A percentile compares a stretch with the other conserved stretches of the same genome.
Evolutionary conservation across 1,140 invertebrate genomes (phyloP).

Genomic region (Cephus cinctus): DNA sequence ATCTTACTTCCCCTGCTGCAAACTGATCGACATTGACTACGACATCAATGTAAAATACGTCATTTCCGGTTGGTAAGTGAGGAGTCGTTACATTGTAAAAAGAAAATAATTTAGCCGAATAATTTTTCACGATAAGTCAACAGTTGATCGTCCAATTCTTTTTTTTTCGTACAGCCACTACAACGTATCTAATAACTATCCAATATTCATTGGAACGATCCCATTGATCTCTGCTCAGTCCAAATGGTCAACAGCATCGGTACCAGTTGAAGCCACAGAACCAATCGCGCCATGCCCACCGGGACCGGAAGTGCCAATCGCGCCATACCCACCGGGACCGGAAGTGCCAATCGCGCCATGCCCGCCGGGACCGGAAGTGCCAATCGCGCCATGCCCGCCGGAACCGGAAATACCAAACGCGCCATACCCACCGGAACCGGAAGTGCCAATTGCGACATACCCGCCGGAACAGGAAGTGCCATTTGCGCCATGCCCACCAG

Average conservation of each 20-base stretch:
- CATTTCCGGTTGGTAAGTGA: slow-evolving; percentile 21
- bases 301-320: not conserved
- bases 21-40: slow-evolving; percentile 26
- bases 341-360: too few relatives aligned
- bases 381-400: too few relatives aligned
- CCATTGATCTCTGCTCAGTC: slow-evolving; percentile 9
- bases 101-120: too few relatives aligned
- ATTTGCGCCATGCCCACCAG: too few relatives aligned
- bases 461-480: too few relatives aligned
- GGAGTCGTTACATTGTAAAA: too few relatives aligned
- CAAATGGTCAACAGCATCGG: not conserved
- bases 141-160: too few relatives aligned
- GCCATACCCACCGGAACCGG: too few relatives aligned
- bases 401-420: too few relatives aligned
- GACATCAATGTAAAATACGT: slow-evolving; percentile 15
- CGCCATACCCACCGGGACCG: not conserved
- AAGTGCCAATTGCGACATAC: too few relatives aligned
- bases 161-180: slow-evolving; percentile 28
- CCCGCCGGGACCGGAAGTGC: too few relatives aligned
- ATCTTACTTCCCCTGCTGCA: slow-evolving; percentile 24
- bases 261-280: not conserved
- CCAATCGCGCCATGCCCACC: not conserved
- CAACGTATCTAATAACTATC: slow-evolving; percentile 18
- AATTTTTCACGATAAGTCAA: too few relatives aligned
- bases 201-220: slow-evolving; percentile 30